Conservation (phyloP, 2,888 invertebrate species). For the Agrochola lychnidis region DNA sequence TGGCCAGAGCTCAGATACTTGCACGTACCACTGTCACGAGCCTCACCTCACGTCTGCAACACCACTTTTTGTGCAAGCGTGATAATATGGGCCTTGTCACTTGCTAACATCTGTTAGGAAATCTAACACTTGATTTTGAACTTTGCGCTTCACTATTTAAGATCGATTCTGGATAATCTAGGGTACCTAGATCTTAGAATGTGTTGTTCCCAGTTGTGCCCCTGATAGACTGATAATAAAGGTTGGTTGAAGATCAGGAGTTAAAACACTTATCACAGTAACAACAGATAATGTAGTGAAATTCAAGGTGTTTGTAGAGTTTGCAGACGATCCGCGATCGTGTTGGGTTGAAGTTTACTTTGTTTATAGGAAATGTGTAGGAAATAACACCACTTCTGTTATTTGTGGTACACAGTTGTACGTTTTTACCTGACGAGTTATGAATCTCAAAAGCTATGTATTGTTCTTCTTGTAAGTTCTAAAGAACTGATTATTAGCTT, state of each 20-base stretch:
- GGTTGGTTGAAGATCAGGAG: slow-evolving; percentile 13
- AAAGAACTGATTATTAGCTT: neutral
- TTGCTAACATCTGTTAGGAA: slow-evolving; percentile 13
- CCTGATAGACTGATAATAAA: slow-evolving; percentile 33
- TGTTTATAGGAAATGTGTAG: neutral
- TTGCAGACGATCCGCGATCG: neutral
- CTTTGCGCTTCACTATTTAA: rapidly evolving
- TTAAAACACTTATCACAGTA: slow-evolving; percentile 24
- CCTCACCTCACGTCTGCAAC: slow-evolving; percentile 54
- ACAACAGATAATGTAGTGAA: slow-evolving; percentile 27
- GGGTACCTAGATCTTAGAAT: neutral
- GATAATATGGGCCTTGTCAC: slow-evolving; percentile 41
- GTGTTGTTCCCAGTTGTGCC: neutral
- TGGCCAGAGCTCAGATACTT: slow-evolving; percentile 25
- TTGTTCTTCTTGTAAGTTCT: neutral
- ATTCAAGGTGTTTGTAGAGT: slow-evolving; percentile 26
- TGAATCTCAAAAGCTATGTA: neutral
- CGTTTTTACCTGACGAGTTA: neutral
- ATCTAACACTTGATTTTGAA: neutral
- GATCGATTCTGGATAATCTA: neutral
- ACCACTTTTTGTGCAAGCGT: slow-evolving; percentile 52
- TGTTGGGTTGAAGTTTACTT: slow-evolving; percentile 20
- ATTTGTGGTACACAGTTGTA: neutral
- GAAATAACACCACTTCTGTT: neutral
- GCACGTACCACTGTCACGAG: slow-evolving; percentile 55